Evolutionary conservation across 2,888 invertebrate species (phyloP).

Genomic region (Tipula lateralis): DNA sequence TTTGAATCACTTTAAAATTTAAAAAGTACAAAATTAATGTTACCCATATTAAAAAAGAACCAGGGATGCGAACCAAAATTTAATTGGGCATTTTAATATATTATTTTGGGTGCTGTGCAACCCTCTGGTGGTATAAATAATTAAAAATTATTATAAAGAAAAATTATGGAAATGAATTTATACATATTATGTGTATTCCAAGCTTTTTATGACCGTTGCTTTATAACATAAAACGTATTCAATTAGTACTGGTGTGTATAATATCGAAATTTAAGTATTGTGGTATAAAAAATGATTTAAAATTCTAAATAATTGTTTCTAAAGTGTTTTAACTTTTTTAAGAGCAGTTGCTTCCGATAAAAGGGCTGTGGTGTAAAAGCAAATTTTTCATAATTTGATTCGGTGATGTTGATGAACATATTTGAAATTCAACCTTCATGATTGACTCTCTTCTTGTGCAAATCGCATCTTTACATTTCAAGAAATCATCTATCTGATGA

Average conservation of each 20-base stretch:
- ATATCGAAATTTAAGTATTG: not conserved
- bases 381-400: no score
- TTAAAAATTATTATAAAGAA: not conserved
- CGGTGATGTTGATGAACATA: no score
- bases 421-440: no score
- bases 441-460: no score
- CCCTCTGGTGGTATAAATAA: not conserved
- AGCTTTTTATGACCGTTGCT: not conserved
- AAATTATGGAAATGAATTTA: not conserved
- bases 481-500: no score
- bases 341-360: no score
- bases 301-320: not conserved
- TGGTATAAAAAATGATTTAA: not conserved
- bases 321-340: no score
- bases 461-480: no score
- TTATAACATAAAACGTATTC: not conserved
- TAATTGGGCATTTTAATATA: not conserved
- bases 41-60: no score
- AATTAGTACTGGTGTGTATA: not conserved
- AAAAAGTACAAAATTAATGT: not conserved
- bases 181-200: not conserved
- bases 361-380: no score
- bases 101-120: not conserved
- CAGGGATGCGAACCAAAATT: not conserved
- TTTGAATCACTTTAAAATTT: constrained; percentile 14